Conservation (phyloP, 2,113 vertebrate genomes). For the Brachyistius frenatus region DNA sequence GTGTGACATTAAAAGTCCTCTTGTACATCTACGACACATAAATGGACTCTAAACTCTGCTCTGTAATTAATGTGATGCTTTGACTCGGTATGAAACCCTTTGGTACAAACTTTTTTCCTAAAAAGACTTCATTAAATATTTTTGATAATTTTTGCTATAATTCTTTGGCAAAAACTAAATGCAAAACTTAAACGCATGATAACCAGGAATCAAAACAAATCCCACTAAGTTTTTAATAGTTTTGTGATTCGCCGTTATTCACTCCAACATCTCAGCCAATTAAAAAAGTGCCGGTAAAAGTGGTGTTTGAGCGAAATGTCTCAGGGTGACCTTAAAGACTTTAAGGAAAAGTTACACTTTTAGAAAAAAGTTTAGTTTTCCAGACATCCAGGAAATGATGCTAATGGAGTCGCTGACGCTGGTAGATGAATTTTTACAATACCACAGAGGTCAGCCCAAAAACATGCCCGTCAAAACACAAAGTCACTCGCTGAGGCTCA, state of each 20-base stretch:
- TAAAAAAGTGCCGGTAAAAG: constrained; percentile 15
- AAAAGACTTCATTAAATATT: no score
- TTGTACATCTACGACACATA: not conserved
- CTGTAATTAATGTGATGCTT: not conserved
- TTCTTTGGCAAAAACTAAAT: no score
- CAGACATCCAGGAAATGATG: not conserved
- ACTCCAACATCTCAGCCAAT: constrained; percentile 29
- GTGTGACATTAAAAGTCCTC: not conserved
- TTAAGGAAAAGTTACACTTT: not conserved
- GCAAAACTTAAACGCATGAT: no score
- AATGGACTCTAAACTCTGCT: not conserved
- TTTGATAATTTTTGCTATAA: no score
- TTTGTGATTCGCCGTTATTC: not conserved
- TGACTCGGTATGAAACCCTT: not conserved
- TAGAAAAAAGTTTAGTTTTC: not conserved
- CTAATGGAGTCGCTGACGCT: not conserved
- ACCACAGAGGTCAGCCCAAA: no score
- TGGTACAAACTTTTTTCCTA: no score
- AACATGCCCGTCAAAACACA: not conserved
- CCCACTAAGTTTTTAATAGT: no score
- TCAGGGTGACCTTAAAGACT: not conserved
- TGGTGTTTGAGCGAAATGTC: constrained; percentile 30
- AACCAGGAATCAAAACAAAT: no score
- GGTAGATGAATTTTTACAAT: no score
- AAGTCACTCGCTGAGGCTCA: not conserved